Base-by-base conservation (phyloP, 2,113 vertebrate species). In the Orientallactaga bullata region DNA sequence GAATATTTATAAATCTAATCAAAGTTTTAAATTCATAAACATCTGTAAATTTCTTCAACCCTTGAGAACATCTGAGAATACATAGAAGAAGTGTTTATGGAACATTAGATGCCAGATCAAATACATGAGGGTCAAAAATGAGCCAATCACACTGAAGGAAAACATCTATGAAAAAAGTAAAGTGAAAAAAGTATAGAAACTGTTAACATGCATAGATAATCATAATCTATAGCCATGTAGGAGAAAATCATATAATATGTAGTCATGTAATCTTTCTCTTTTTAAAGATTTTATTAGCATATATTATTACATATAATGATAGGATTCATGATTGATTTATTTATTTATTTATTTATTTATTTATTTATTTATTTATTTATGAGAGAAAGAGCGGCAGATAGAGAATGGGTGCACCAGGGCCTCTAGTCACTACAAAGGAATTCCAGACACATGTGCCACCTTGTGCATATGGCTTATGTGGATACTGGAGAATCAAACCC, bases 61-160 rank as follows among this genome's bases (percentile, higher is more conserved):
- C 4, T 77, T 60, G 74, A 77, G 32, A 91, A 85, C 73, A 81
- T 95, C 65, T 94, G 63, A 91, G 58, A 80, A 35, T 55, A 61
- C 47, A 9, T 65, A 72, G 77, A 88, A 93, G 23, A 85, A 77
- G 78, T 74, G 32, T 30, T 65, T 80, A 81, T 60, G 35, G 88
- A 94, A 58, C 8, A 32, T 60, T 80, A 37, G 68, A 73, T 1
- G 21, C 58, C 32, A 79, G 58, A 88, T 72, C 23, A 88, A 71
- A 68, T 85, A 51, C 24, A 78, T 42, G 2, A 42, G 71, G 42
- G 7, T 85, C 30, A 88, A 71, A 88, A 65, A 88, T 61, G 42
- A 55, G 55, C 55, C 55, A 32, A 32, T 68, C 65, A 1, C 26
- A 68, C 28, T 32, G 28, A 68, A 68, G 65, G 65, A 12, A 68